Base-by-base conservation (phyloP, 1,140 invertebrate genomes). In the Stenopsyche tienmushanensis region DNA sequence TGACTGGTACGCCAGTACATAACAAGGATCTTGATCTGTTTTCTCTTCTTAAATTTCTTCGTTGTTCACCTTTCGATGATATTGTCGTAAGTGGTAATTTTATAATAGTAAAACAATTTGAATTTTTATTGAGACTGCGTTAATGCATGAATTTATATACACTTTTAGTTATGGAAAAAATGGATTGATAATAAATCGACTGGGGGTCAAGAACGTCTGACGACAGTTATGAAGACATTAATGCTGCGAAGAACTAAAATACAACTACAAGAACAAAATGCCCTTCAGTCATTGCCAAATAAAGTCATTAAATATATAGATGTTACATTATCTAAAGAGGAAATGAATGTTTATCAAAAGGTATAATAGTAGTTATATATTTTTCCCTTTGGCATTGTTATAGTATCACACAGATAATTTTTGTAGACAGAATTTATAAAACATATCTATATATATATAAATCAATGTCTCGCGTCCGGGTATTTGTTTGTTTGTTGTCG, bases 1-100 rank as follows among this genome's bases (percentile, higher is more conserved):
- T 98, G 0, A 96, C 95, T 5, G 96, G 96, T 9, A 99, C 96
- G 0, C 96, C 96, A 0, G 89, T 99, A 54, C 96, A 98, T 70
- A 98, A 99, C 75, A 91, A 94, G 75, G 88, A 95, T 73, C 74
- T 90, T 39, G 94, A 98, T 79, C 82, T 97, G 17, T 97, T 89
- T 79, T 88, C 94, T 0, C 77, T 97, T 17, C 74, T 98, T 0
- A 92, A 93, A 74, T 97, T 94, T 77, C 73, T 96, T 0, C 79
- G 85, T 15, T 92, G 89, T 74, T 83, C 87, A n/a, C 93, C 93
- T 1, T 96, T 96, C 75, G 88, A 96, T 78, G 91, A 96, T 72
- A 77, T 91, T 44, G 29, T 62, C 3, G 69, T 70, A 24, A 70
- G 60, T 41, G 44, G 49, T 45, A 8, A 26, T 21, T 20, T 49